Percentiles rank a stretch among this genome's conserved stretches.
These are phyloP conservation scores for Acrocyrtus sp. DNA, from an alignment of 2,888 invertebrate genomes.

Conservation along the genomic window DNA sequence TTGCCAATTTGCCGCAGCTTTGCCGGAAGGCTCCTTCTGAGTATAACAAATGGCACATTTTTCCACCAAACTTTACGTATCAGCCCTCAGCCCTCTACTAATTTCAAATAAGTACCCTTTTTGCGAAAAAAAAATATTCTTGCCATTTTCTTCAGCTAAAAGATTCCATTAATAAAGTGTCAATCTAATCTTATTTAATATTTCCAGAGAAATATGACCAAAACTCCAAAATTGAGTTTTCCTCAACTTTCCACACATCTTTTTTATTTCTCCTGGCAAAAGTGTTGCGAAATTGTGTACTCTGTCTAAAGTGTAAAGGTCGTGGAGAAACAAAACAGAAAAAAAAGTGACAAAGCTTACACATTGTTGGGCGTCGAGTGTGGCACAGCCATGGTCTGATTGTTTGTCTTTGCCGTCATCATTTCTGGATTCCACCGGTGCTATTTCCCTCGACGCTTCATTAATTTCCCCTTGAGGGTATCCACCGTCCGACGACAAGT, in stretches of 20 bases:
- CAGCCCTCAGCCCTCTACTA: too few relatives aligned
- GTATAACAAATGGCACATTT: neutral
- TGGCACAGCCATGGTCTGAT: constrained; percentile 20
- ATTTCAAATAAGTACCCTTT: too few relatives aligned
- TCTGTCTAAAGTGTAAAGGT: neutral
- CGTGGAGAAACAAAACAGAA: neutral
- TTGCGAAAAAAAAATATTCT: neutral
- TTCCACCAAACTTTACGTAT: neutral
- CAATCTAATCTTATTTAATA: constrained; percentile 58
- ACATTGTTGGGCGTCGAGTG: constrained; percentile 22
- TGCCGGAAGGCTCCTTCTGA: neutral
- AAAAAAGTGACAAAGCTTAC: constrained; percentile 13
- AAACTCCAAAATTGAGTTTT: constrained; percentile 19
- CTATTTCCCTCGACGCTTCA: constrained; percentile 5
- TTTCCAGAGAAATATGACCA: constrained; percentile 36
- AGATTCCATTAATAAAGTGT: constrained; percentile 58
- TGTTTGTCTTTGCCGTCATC: constrained; percentile 18
- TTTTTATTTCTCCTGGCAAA: neutral
- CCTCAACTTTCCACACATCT: neutral
- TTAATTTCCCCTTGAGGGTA: constrained; percentile 9
- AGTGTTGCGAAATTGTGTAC: too few relatives aligned
- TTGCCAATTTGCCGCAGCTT: neutral
- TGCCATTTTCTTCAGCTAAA: constrained; percentile 5
- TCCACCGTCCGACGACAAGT: neutral
- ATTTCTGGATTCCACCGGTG: neutral